Evolutionary conservation across 2,888 invertebrate genomes (phyloP).

Genomic region (Xanthia icteritia): DNA sequence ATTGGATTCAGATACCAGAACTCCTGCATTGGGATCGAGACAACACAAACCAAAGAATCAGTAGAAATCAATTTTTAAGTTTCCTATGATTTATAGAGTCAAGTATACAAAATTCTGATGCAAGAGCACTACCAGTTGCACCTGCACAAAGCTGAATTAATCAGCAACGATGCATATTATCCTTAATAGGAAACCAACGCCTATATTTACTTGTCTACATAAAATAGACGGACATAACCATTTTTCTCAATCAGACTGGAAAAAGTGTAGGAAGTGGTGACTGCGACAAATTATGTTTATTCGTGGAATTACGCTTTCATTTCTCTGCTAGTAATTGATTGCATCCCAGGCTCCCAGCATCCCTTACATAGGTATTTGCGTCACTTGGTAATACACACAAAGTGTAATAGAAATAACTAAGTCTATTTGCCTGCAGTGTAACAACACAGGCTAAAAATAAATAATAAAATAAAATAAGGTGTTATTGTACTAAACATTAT

Average conservation of each 20-base stretch:
- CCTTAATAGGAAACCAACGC: neutral
- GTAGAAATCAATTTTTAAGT: neutral
- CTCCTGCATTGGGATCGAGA: neutral
- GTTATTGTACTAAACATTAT: no score
- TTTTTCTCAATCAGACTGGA: neutral
- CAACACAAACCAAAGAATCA: slow-evolving; percentile 1
- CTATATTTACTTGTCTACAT: neutral
- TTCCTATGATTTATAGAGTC: neutral
- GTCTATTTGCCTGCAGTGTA: no score
- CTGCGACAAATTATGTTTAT: neutral
- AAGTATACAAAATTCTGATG: slow-evolving; percentile 17
- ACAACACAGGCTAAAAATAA: no score
- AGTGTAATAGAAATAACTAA: no score
- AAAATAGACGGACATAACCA: neutral
- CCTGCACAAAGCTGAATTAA: slow-evolving; percentile 7
- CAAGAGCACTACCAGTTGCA: slow-evolving; percentile 15
- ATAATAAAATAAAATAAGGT: no score
- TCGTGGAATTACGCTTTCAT: neutral
- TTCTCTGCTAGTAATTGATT: neutral
- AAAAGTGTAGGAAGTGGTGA: neutral
- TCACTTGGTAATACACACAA: no score
- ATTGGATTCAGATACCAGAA: neutral
- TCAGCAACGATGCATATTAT: neutral
- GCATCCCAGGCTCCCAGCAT: neutral
- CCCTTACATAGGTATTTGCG: no score